Evolutionary conservation across 2,113 vertebrate species (phyloP).

Genomic region (Callaeas wilsoni): DNA sequence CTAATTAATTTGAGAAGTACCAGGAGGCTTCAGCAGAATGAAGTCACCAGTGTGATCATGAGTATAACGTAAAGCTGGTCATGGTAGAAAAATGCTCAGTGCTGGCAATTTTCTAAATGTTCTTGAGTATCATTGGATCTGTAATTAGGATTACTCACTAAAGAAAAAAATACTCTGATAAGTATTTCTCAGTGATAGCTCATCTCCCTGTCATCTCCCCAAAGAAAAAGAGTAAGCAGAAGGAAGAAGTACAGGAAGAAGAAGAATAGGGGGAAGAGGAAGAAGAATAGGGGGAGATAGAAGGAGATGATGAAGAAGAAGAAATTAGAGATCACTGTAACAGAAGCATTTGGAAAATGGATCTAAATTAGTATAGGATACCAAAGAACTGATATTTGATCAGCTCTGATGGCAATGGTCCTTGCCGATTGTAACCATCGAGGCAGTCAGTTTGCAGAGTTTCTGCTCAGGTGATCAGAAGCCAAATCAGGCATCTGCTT

Average conservation of each 20-base stretch:
- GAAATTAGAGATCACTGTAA: background rate
- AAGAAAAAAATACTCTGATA: background rate
- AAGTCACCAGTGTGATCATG: background rate
- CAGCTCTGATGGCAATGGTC: background rate
- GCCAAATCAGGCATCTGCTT: background rate
- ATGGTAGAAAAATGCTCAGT: background rate
- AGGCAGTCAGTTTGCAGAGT: background rate
- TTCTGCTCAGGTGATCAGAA: background rate
- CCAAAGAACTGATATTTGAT: background rate
- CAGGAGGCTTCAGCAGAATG: background rate
- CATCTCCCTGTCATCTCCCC: accelerated
- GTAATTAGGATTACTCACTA: background rate
- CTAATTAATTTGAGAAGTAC: background rate
- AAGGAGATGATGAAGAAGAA: background rate
- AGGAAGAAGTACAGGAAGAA: too few relatives aligned
- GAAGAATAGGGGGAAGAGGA: background rate
- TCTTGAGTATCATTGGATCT: background rate
- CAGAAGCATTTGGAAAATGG: background rate
- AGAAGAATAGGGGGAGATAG: background rate
- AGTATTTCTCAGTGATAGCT: background rate
- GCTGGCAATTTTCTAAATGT: background rate
- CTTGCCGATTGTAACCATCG: background rate
- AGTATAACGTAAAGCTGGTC: background rate
- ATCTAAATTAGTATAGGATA: background rate
- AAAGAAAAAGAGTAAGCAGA: background rate